Evolutionary conservation across 1,140 invertebrate species (phyloP), one percentile per base, ranked within the genome.

Genomic region (Gryon sp.): DNA sequence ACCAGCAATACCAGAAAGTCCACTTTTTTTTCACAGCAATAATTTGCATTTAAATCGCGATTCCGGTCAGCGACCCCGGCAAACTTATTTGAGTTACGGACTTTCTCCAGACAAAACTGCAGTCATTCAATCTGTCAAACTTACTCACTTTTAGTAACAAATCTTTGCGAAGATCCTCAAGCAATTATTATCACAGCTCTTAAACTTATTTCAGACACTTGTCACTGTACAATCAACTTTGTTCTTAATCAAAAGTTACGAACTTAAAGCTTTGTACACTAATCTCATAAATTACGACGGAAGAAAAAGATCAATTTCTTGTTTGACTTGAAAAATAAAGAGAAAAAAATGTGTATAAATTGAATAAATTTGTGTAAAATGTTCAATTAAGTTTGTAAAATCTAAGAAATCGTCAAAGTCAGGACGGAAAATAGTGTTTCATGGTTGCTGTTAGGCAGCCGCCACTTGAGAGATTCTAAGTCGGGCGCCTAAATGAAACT

Each of bases 401-500:
- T 11, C 12, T 48, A 24, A 52, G 45, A 16, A 8, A 26, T 30
- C 16, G 36, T n/a, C n/a, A n/a, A n/a, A 45, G 18, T 72, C 20
- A 57, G 57, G 68, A 72, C 68, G 57, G 69, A 63, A 41, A 63
- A 14, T 34, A 16, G 16, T 55, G 43, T 1, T 16, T 45, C 52
- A 65, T 65, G 52, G 34, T 46, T 36, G 34, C 8, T 34, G 32
- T 50, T 32, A 53, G 38, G 38, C 48, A 14, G 16, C 46, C 46
- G 34, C 36, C 46, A 41, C 18, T 52, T 16, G 26, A 62, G 30
- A 34, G 59, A 3, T 34, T 57, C 59, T 50, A 15, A 63, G 46
- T 50, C 69, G 50, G 26, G 15, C 69, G 48, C 50, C 59, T 73
- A 41, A 63, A 65, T 73, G 59, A 57, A 45, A 73, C 69, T 73